Evolutionary conservation across 2,888 invertebrate genomes (phyloP), one percentile per base, ranked within the genome.

Genomic region (Drosophila paracracens): DNA sequence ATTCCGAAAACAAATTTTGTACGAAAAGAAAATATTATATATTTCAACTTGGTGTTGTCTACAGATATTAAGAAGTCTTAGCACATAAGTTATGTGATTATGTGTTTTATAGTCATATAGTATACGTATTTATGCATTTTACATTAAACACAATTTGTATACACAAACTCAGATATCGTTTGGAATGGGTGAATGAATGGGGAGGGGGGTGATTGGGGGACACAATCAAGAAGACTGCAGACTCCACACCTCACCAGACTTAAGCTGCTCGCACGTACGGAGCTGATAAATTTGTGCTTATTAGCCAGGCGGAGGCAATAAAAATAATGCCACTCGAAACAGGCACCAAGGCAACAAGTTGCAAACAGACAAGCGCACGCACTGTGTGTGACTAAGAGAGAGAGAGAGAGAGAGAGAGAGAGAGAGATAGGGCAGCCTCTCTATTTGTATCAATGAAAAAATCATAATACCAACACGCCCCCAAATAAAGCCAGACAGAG

Each of bases 371-470:
- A 7, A 4, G 25, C 46, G 46, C 51, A 48, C 60, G 70, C 48
- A 53, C 35, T 33, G 31, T 6, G 27, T 21, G n/a, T 3, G 35
- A 21, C 40, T 4, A 51, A 33, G 36, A 16, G 53, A 8, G 48
- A 10, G 11, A 27, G 54, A 43, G 71, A 50, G 38, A 18, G 18
- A 27, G 18, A 16, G 35, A 46, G 63, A 31, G 50, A 56, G 18
- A 27, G 13, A 40, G 54, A 35, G 8, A 18, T 11, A 21, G 43
- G 40, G 21, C 43, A 46, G 57, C 70, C 48, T 62, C 68, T 76
- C 85, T 87, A 88, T 86, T 87, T 87, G 90, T 87, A 87, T 90
- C 90, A 87, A 87, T 87, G 87, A 90, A 87, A 89, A 83, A 87
- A 90, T 87, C 89, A 90, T 87, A 90, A 82, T 82, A 71, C 76